Conservation (phyloP, 2,113 vertebrate genomes). For the Notechis scutatus region DNA sequence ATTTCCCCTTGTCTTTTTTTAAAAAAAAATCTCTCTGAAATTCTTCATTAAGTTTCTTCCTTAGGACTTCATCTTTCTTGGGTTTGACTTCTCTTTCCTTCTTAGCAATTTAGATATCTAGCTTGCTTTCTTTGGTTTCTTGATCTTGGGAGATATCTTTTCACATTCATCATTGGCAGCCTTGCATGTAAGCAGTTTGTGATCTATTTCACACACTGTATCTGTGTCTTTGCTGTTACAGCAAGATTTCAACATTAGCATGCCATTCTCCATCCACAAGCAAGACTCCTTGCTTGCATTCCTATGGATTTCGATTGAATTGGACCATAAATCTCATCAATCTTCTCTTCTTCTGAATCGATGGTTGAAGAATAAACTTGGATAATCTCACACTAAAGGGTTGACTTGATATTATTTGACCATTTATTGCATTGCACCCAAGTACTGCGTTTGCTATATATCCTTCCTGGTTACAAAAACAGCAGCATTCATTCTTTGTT, state of each 20-base stretch:
- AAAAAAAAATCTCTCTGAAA: neutral
- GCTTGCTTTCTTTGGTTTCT: neutral
- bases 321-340: neutral
- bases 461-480: neutral
- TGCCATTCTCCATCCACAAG: neutral
- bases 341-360: neutral
- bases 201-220: neutral
- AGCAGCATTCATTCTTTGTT: neutral
- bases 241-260: neutral
- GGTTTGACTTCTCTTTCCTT: neutral
- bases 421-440: neutral
- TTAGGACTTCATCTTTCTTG: neutral
- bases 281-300: neutral
- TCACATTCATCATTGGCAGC: neutral
- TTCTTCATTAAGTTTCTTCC: neutral
- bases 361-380: neutral
- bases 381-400: neutral
- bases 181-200: neutral
- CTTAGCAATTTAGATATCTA: neutral
- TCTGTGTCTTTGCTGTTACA: neutral
- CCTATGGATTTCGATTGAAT: neutral
- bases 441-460: neutral
- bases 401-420: neutral
- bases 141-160: neutral
- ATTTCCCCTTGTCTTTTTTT: neutral